Base-by-base conservation (phyloP, 2,113 vertebrate species). In the Seriola aureovittata region DNA sequence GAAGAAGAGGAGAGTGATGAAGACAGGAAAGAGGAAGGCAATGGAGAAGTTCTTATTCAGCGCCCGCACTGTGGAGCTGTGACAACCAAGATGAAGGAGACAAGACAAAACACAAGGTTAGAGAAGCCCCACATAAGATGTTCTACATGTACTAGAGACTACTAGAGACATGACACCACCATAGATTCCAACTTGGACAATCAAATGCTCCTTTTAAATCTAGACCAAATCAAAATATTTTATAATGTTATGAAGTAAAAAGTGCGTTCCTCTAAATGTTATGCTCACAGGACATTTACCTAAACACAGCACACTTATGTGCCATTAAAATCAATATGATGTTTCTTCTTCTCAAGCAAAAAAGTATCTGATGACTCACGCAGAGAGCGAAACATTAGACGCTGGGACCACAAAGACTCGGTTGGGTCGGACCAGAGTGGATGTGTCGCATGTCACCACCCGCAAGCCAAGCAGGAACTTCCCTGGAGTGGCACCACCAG, bases 21-120 rank as follows among this genome's bases (percentile, higher is more conserved):
- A 99, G 1, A 98, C 96, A 52, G 98, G 98, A 77, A 99, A 98
- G 91, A 99, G 97, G 55, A 98, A 98, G 50, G 98, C 97, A 78
- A 99, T 99, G 89, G 97, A 99, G 94, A 99, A 97, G 95, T 99
- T 99, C 96, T 99, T 99, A 94, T 98, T 99, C 91, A 99, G 89
- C 60, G 98, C 97, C 92, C 98, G 95, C 81, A 99, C 96, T 11
- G 97, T 96, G 14, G 98, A 99, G 91, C 97, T 99, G 91, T 34
- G 63, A 40, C 38, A n/a, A 36, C 12, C 1, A 36, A 75, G 78
- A 73, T 12, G 38, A 54, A 29, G 76, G 75, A 60, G 0, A 55
- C 3, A 44, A 63, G 11, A 32, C 42, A 40, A 63, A 42, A 62
- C 19, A 55, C 23, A n/a, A 57, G 3, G 2, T 75, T 54, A 36